Conservation (phyloP, 2,113 vertebrate genomes). For the Cervus canadensis region DNA sequence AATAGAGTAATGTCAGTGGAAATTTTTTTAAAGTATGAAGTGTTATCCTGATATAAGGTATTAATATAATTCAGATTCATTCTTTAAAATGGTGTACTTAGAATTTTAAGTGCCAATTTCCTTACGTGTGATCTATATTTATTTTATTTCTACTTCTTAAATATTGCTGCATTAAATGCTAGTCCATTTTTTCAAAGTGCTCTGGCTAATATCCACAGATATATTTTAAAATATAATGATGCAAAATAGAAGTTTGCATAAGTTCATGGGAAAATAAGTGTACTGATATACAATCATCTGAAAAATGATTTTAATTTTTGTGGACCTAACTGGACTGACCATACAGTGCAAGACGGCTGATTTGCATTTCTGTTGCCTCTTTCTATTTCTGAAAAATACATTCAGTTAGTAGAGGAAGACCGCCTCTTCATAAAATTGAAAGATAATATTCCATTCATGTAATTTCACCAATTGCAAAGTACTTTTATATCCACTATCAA, state of each 20-base stretch:
- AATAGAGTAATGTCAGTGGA: not conserved
- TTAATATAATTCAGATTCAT: not conserved
- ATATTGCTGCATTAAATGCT: not conserved
- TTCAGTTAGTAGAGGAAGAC: not conserved
- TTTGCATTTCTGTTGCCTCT: not conserved
- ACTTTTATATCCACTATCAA: not conserved
- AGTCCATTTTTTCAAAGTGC: not conserved
- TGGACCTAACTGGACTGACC: not conserved
- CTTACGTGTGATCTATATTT: not conserved
- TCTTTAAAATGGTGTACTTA: not conserved
- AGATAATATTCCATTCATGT: not conserved
- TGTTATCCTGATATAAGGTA: not conserved
- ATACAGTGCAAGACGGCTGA: not conserved
- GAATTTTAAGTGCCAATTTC: not conserved
- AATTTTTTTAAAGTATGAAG: not conserved
- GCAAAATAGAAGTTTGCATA: not conserved
- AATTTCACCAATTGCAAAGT: slow-evolving; percentile 8
- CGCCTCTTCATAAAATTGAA: not conserved
- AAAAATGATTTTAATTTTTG: not conserved
- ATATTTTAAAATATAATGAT: slow-evolving; percentile 22
- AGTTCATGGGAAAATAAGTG: not conserved
- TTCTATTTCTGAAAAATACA: slow-evolving; percentile 7
- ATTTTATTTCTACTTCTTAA: slow-evolving; percentile 11
- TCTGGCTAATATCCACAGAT: not conserved
- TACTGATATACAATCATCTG: not conserved